Evolutionary conservation across 2,113 vertebrate species (phyloP).

Genomic region (Pelusios castaneus): DNA sequence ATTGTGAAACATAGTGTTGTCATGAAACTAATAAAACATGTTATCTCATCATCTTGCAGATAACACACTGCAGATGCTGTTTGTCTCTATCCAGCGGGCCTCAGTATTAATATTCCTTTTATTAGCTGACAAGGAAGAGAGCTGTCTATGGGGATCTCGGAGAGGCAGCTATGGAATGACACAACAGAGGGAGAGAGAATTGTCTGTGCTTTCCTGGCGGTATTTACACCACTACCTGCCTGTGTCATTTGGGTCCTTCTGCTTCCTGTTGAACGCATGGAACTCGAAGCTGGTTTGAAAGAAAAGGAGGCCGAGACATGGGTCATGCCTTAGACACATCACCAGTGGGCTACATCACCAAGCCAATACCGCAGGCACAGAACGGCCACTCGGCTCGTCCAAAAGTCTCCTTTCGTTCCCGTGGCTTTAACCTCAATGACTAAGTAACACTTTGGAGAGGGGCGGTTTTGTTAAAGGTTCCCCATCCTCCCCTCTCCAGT

Average conservation of each 20-base stretch:
- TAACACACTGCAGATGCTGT: background rate
- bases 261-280: background rate
- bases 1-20: conserved; percentile 26
- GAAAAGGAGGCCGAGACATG: background rate
- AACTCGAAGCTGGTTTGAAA: background rate
- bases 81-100: background rate
- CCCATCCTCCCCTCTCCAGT: background rate
- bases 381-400: background rate
- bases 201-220: background rate
- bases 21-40: conserved; percentile 32
- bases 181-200: background rate
- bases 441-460: background rate
- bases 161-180: background rate
- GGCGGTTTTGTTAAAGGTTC: background rate
- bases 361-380: background rate
- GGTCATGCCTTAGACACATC: background rate
- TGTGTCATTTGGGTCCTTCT: background rate
- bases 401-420: background rate
- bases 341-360: background rate
- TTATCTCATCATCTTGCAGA: background rate
- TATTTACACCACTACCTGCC: background rate
- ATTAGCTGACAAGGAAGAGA: background rate
- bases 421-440: background rate
- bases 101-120: background rate
- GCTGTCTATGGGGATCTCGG: background rate